Base-by-base conservation (phyloP, 1,140 invertebrate genomes). In the Wasmannia auropunctata region DNA sequence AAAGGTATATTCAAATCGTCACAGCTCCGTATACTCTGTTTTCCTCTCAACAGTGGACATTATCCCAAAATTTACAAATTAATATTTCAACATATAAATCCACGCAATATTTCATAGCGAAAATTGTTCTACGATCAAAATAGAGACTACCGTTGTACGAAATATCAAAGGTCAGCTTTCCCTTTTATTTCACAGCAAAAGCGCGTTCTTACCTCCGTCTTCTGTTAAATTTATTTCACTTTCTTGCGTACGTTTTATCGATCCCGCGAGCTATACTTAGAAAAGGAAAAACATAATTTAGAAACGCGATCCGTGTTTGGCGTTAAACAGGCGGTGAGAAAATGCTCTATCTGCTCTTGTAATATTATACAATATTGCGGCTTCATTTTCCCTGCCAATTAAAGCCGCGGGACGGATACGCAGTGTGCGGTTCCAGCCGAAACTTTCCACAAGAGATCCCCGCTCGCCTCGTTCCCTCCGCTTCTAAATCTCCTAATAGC, bases 401-500 rank as follows among this genome's bases (percentile, higher is more conserved):
- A 72, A 81, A 72, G 51, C 31, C 63, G 22, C 62, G 63, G 11
- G 11, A 10, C 8, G 43, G 2, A 69, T 51, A 54, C 28, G 37
- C 28, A 11, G 54, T 10, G n/a, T 16, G 37, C 51, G 19, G 34
- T 56, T 81, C 65, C 65, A 83, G 67, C 67, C 79, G 28, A 83
- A 83, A 74, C 79, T 83, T 83, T 83, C 79, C 79, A 83, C 67
- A 19, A 16, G 25, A 22, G 43, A 54, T 4, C 16, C 63, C 51
- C 63, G 37, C 77, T 37, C 51, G 19, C n/a, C 37, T 22, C 51
- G 40, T 22, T 34, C 19, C 51, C 67, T 16, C 51, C 67, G 40
- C 67, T 83, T 43, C 65, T 74, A 74, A 83, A 83, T 83, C 79
- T 83, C 79, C 79, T 83, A 83, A 83, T 81, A 81, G 79, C 65